Evolutionary conservation across 2,113 vertebrate species (phyloP).

Genomic region (Atherinomorus stipes): DNA sequence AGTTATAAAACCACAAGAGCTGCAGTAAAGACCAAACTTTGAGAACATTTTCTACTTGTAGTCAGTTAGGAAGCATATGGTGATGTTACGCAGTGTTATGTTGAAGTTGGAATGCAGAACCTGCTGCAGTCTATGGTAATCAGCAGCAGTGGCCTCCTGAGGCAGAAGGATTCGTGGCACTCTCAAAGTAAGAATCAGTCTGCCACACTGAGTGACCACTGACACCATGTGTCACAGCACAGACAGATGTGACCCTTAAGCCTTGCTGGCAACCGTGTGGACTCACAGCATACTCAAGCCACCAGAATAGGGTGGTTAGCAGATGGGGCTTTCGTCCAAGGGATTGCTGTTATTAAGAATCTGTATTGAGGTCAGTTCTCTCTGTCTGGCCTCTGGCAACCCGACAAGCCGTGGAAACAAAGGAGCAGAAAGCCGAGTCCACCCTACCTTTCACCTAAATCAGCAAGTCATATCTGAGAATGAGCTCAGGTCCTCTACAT

Average conservation of each 20-base stretch:
- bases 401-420: constrained; percentile 36
- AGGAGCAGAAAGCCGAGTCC: constrained; percentile 35
- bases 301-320: constrained; percentile 32
- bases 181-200: constrained; percentile 51
- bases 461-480: constrained; percentile 32
- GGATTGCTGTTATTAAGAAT: constrained; percentile 78
- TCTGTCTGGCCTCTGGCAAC: constrained; percentile 46
- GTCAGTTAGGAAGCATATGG: not conserved
- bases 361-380: constrained; percentile 80
- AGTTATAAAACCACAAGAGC: not conserved
- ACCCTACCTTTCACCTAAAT: constrained; percentile 46
- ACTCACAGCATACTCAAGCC: constrained; percentile 44
- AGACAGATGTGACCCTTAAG: constrained; percentile 77
- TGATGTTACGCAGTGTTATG: constrained; percentile 18
- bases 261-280: constrained; percentile 55
- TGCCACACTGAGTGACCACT: constrained; percentile 62
- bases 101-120: constrained; percentile 29
- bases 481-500: constrained; percentile 35
- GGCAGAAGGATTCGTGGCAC: constrained; percentile 28
- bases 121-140: constrained; percentile 33
- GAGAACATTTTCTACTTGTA: not conserved
- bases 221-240: constrained; percentile 68
- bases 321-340: constrained; percentile 57
- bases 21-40: not conserved
- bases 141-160: constrained; percentile 41